Conservation (phyloP, 2,113 vertebrate genomes). For the Oreochromis tanganicae region DNA sequence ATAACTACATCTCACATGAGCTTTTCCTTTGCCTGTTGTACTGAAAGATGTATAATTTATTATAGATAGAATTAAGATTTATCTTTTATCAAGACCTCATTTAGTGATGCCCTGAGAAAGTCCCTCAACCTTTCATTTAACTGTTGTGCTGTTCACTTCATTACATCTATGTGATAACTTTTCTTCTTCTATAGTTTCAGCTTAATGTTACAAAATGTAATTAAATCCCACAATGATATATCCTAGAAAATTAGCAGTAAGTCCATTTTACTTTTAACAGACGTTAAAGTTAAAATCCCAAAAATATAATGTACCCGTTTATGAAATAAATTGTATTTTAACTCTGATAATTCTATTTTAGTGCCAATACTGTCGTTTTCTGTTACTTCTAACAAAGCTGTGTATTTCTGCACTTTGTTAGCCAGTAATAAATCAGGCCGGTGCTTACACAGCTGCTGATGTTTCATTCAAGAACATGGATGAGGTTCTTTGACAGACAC, state of each 20-base stretch:
- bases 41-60: not conserved
- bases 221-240: fast-evolving
- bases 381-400: fast-evolving
- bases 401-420: not conserved
- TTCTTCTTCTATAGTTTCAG: not conserved
- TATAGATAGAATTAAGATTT: fast-evolving
- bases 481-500: not conserved
- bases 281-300: not conserved
- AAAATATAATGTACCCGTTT: not conserved
- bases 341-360: not conserved
- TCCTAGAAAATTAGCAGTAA: not conserved
- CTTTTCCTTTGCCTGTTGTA: not conserved
- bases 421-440: not conserved
- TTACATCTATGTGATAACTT: not conserved
- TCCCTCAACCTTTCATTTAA: not conserved
- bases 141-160: not conserved
- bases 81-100: not conserved
- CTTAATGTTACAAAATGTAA: not conserved
- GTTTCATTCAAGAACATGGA: not conserved
- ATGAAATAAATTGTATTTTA: not conserved
- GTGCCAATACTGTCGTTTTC: fast-evolving
- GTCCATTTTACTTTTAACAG: not conserved
- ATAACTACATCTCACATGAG: not conserved
- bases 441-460: not conserved
- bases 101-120: not conserved